Evolutionary conservation across 1,140 invertebrate genomes (phyloP).

Genomic region (Tetraneura akinire): DNA sequence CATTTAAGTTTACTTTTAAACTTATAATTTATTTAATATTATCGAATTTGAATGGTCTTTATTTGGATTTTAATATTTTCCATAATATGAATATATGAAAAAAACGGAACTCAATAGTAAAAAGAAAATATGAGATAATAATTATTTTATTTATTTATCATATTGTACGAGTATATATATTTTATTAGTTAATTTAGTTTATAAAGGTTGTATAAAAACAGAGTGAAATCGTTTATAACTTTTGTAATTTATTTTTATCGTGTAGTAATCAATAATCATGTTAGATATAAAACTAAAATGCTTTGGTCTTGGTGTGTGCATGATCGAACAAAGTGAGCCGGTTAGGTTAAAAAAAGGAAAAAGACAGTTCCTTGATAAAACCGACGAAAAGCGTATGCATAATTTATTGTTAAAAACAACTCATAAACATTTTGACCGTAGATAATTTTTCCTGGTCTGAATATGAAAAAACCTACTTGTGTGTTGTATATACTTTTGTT

Average conservation of each 20-base stretch:
- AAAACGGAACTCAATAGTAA: too few relatives aligned
- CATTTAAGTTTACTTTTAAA: too few relatives aligned
- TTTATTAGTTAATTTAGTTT: too few relatives aligned
- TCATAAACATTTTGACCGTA: slow-evolving; percentile 9
- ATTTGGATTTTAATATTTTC: too few relatives aligned
- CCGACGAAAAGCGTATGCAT: not conserved
- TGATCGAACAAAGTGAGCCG: not conserved
- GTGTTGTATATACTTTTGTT: slow-evolving; percentile 17
- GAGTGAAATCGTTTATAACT: too few relatives aligned
- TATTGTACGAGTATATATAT: too few relatives aligned
- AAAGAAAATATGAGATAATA: too few relatives aligned
- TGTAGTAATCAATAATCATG: not conserved
- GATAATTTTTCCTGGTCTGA: slow-evolving; percentile 5
- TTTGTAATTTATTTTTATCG: not conserved
- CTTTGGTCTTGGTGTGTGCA: not conserved
- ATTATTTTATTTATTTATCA: too few relatives aligned
- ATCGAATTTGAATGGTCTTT: too few relatives aligned
- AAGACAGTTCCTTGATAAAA: not conserved
- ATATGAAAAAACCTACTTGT: not conserved
- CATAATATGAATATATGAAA: too few relatives aligned
- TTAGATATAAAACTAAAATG: not conserved
- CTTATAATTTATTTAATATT: too few relatives aligned
- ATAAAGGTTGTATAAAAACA: too few relatives aligned
- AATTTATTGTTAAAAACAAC: slow-evolving; percentile 9
- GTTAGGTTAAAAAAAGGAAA: not conserved